These are phyloP conservation scores for Dasypogon diadema DNA, from an alignment of 2,888 invertebrate genomes.

Conservation along the genomic window DNA sequence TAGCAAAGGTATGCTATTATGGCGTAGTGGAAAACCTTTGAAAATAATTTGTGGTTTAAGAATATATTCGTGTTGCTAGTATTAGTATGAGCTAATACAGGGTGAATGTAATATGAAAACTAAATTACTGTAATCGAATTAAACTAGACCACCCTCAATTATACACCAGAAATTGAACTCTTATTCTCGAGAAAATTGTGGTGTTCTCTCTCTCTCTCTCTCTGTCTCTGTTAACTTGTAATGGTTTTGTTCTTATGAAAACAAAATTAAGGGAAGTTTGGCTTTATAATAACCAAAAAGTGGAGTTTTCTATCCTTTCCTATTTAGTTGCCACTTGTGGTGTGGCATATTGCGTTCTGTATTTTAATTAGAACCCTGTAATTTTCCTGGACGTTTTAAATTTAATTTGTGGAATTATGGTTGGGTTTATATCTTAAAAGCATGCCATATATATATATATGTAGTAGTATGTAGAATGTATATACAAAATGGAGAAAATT, in stretches of 20 bases:
- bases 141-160: conserved; percentile 33
- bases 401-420: too few relatives aligned
- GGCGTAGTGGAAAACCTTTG: conserved; percentile 24
- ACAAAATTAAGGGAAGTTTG: conserved; percentile 19
- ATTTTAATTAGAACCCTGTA: too few relatives aligned
- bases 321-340: conserved; percentile 19
- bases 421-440: too few relatives aligned
- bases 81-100: too few relatives aligned
- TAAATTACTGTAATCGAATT: conserved; percentile 37
- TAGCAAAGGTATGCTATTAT: conserved; percentile 8
- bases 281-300: too few relatives aligned
- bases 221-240: background rate
- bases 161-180: background rate
- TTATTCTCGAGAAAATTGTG: too few relatives aligned
- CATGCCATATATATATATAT: too few relatives aligned
- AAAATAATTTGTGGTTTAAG: conserved; percentile 19
- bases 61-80: too few relatives aligned
- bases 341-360: conserved; percentile 6
- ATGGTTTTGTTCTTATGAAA: conserved; percentile 20
- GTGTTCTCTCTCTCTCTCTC: too few relatives aligned
- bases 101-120: conserved; percentile 20
- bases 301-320: background rate
- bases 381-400: too few relatives aligned
- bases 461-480: too few relatives aligned
- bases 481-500: too few relatives aligned